A percentile compares a stretch with the other conserved stretches of the same genome.
phyloP scores from a whole-genome alignment of 1,140 invertebrate species.

The Oedothorax gibbosus region DNA sequence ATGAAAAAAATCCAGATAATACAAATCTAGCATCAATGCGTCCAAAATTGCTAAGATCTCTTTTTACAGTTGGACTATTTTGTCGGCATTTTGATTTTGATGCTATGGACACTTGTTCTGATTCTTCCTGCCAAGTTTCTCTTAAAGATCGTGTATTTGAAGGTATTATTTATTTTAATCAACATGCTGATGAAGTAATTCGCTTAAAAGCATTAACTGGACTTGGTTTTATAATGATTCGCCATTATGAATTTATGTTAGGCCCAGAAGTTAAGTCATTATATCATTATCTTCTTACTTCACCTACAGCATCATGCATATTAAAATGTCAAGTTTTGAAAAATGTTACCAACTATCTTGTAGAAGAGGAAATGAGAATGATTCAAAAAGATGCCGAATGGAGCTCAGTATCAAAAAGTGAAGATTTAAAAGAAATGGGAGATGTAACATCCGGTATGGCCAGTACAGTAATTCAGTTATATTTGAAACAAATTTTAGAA shows the following conservation, averaged over 20 bases:
- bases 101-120: slow-evolving; percentile 36
- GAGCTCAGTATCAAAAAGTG: slow-evolving; percentile 90
- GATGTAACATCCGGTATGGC: slow-evolving; percentile 97
- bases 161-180: slow-evolving; percentile 85
- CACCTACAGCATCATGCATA: slow-evolving; percentile 75
- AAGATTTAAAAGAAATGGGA: slow-evolving; percentile 96
- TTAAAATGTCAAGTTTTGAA: slow-evolving; percentile 89
- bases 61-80: slow-evolving; percentile 96
- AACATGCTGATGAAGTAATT: slow-evolving; percentile 79
- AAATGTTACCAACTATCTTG: slow-evolving; percentile 94
- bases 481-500: slow-evolving; percentile 94
- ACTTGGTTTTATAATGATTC: slow-evolving; percentile 90
- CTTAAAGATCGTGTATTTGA: slow-evolving; percentile 89
- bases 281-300: slow-evolving; percentile 86
- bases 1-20: slow-evolving; percentile 74
- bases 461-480: slow-evolving; percentile 96
- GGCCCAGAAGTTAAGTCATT: slow-evolving; percentile 85
- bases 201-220: slow-evolving; percentile 74
- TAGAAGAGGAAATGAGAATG: slow-evolving; percentile 96
- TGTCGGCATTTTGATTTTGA: slow-evolving; percentile 93
- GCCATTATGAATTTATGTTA: slow-evolving; percentile 96
- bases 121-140: slow-evolving; percentile 11
- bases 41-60: slow-evolving; percentile 85
- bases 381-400: slow-evolving; percentile 96
- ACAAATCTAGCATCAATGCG: slow-evolving; percentile 69